Percentiles rank a stretch among this genome's conserved stretches.
These are phyloP conservation scores for Lampropteryx suffumata DNA, from an alignment of 2,888 invertebrate genomes.

Conservation along the genomic window DNA sequence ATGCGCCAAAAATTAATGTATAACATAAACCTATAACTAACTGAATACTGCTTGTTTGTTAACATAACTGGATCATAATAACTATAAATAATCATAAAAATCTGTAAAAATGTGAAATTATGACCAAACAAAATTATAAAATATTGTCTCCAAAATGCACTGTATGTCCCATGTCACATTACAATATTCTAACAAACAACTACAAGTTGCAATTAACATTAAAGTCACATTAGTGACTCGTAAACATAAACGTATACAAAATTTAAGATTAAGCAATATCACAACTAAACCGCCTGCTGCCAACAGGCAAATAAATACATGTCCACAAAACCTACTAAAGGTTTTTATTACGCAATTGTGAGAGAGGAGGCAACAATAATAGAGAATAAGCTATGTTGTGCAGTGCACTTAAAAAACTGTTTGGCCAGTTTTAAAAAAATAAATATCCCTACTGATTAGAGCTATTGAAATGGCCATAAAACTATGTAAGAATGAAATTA, in stretches of 20 bases:
- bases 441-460: too few species aligned
- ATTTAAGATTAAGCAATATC: constrained; percentile 78
- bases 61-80: constrained; percentile 53
- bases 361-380: constrained; percentile 3
- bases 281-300: constrained; percentile 74
- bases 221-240: constrained; percentile 70
- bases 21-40: constrained; percentile 50
- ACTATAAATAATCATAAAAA: constrained; percentile 47
- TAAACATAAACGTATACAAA: constrained; percentile 81
- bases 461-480: too few species aligned
- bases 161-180: constrained; percentile 49
- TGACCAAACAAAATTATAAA: constrained; percentile 44
- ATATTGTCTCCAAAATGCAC: constrained; percentile 49
- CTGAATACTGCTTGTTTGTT: constrained; percentile 76
- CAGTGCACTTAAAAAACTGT: constrained; percentile 3
- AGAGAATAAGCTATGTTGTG: constrained; percentile 22
- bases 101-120: constrained; percentile 46
- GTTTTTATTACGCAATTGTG: constrained; percentile 15
- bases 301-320: constrained; percentile 67
- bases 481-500: too few species aligned
- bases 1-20: constrained; percentile 43
- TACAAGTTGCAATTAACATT: constrained; percentile 69
- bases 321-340: constrained; percentile 26
- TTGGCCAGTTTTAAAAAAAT: too few species aligned
- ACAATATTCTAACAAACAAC: constrained; percentile 53